Evolutionary conservation across 2,113 vertebrate species (phyloP).

Genomic region (Eudyptes chrysolophus): DNA sequence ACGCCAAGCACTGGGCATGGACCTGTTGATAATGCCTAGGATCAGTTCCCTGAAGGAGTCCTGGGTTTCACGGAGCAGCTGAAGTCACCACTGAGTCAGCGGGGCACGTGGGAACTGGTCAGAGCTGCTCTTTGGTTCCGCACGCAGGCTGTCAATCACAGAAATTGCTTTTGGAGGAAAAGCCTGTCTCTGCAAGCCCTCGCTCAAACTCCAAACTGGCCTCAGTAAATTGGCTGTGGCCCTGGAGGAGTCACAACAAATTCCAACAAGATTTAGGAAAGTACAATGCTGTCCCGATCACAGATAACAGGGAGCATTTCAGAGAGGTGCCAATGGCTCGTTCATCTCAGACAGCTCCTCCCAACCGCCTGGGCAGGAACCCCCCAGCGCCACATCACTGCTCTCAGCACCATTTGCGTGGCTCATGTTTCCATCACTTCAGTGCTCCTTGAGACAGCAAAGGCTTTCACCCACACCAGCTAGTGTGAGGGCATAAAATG

Average conservation of each 20-base stretch:
- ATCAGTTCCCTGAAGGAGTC: not conserved
- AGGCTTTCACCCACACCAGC: not conserved
- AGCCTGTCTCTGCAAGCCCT: not conserved
- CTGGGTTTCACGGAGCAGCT: not conserved
- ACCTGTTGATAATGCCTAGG: not conserved
- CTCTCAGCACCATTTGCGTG: fast-evolving
- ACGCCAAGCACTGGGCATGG: not conserved
- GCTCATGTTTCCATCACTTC: not conserved
- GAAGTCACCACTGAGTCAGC: not conserved
- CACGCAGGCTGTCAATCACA: not conserved
- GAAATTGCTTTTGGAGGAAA: not conserved
- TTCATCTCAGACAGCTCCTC: not conserved
- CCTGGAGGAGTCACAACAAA: not conserved
- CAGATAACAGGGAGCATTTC: not conserved
- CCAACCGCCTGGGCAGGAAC: fast-evolving
- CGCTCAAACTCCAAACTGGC: fast-evolving
- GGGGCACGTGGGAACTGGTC: not conserved
- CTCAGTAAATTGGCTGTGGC: not conserved
- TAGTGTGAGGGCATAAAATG: not conserved
- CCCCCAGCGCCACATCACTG: fast-evolving
- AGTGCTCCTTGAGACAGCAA: not conserved
- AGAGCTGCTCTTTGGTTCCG: not conserved
- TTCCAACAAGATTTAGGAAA: not conserved
- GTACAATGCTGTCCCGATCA: not conserved
- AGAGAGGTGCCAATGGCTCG: not conserved